Evolutionary conservation across 2,797 vertebrate genomes (phyloP).

Genomic region (Jordanella pulchra): DNA sequence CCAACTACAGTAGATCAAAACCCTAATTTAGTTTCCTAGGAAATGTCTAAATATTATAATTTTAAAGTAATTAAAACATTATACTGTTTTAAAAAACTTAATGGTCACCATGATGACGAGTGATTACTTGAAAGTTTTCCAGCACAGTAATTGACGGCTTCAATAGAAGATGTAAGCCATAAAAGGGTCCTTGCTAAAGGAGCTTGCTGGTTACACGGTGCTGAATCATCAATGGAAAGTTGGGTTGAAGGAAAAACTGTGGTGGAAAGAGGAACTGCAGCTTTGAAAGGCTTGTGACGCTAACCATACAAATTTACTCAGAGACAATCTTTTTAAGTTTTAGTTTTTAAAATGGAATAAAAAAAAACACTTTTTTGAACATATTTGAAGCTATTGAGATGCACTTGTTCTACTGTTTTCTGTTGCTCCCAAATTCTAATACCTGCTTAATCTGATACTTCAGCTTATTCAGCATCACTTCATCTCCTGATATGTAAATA

Average conservation of each 20-base stretch:
- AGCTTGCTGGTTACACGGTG: neutral
- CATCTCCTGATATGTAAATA: constrained; percentile 62
- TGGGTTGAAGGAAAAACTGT: neutral
- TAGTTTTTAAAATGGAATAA: neutral
- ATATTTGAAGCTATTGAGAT: neutral
- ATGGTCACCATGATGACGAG: neutral
- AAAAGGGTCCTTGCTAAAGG: neutral
- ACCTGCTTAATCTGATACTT: constrained; percentile 1
- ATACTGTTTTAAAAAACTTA: neutral
- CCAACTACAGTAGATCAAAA: neutral
- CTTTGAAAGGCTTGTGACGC: neutral
- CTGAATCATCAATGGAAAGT: neutral
- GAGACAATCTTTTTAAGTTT: neutral
- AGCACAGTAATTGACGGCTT: neutral
- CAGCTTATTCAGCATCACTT: constrained; percentile 27
- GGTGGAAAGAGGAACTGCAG: neutral
- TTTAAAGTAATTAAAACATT: neutral
- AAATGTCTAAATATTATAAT: neutral
- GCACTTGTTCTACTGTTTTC: neutral
- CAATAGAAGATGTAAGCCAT: neutral
- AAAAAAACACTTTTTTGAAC: neutral
- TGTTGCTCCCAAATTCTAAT: constrained; percentile 4
- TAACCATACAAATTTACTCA: neutral
- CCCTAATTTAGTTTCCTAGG: neutral
- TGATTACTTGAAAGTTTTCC: neutral